Evolutionary conservation across 37 sponge, comb jelly and placozoan species (phyloP).

Genomic region (Ephydatia muelleri): DNA sequence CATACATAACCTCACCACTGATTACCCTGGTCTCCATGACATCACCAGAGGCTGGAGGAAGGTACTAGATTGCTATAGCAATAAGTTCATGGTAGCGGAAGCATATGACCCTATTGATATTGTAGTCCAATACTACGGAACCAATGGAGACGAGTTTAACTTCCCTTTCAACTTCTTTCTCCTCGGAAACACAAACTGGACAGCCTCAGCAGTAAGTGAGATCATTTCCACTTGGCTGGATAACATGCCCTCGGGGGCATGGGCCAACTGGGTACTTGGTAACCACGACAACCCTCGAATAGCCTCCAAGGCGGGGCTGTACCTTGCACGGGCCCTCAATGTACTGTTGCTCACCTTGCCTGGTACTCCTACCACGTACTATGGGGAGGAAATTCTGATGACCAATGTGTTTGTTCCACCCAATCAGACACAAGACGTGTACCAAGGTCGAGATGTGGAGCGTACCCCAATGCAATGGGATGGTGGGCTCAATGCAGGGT

Average conservation of each 20-base stretch:
- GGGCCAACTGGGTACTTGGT: conserved; percentile 96
- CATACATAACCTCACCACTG: conserved; percentile 67
- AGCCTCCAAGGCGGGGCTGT: conserved; percentile 63
- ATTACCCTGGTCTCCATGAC: conserved; percentile 65
- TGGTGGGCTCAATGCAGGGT: conserved; percentile 69
- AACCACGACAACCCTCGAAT: conserved; percentile 89
- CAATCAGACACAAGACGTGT: conserved; percentile 35
- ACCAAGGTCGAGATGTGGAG: conserved; percentile 71
- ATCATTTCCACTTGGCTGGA: conserved; percentile 64
- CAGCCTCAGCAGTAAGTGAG: conserved; percentile 50
- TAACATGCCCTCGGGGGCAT: conserved; percentile 60
- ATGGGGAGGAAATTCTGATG: conserved; percentile 90
- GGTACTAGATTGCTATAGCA: conserved; percentile 53
- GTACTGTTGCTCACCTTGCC: conserved; percentile 81
- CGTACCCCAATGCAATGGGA: conserved; percentile 95
- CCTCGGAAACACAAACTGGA: conserved; percentile 67
- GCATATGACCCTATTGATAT: conserved; percentile 46
- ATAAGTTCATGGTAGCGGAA: conserved; percentile 76
- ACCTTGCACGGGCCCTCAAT: conserved; percentile 66
- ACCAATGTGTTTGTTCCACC: conserved; percentile 68
- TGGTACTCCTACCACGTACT: conserved; percentile 91
- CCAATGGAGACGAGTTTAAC: conserved; percentile 58
- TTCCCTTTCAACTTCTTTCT: conserved; percentile 94
- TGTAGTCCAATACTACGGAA: conserved; percentile 75
- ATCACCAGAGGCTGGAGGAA: conserved; percentile 68